Evolutionary conservation across 2,797 vertebrate species (phyloP), one percentile per base, ranked within the genome.

Genomic region (Hyperoplus immaculatus): DNA sequence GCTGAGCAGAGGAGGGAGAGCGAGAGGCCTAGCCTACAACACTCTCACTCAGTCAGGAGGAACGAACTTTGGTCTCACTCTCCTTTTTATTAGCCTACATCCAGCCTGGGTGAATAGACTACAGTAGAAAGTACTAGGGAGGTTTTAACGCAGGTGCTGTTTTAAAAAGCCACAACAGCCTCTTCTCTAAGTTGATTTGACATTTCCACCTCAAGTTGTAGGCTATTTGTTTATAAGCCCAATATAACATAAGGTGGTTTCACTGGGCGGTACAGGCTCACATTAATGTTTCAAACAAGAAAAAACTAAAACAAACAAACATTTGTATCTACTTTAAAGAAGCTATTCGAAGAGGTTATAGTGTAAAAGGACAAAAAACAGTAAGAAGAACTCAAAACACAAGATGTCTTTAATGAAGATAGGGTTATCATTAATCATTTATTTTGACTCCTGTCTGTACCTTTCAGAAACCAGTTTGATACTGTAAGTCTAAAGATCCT

Each of bases 21-120:
- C 21, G 21, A 21, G 29, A 29, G 29, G 29, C 29, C 29, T 29
- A 29, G 82, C 84, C 88, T 78, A 0, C 39, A 39, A 3, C 16
- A 29, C 62, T 16, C 59, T 6, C 42, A 39, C 6, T 14, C 59
- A 43, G 53, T 0, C 72, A 71, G 68, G 13, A 51, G 3, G 56
- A 38, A 42, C 81, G 89, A 88, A 90, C 88, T 91, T 91, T 92
- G 79, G n/a, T 62, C 81, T 18, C 13, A 41, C 39, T 9, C 36
- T 3, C 16, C 45, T n/a, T 43, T 51, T 54, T 38, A 60, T 65
- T 11, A 29, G 29, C 29, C 29, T 29, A 21, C 56, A 1, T 46
- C 16, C 47, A 46, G 61, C 14, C 8, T 1, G 18, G 3, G 2
- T 3, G 63, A 3, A 55, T 2, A 29, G 29, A 2, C 29, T 29